phyloP scores from a whole-genome alignment of 1,140 invertebrate genomes.

The Solenopsis fugax region DNA sequence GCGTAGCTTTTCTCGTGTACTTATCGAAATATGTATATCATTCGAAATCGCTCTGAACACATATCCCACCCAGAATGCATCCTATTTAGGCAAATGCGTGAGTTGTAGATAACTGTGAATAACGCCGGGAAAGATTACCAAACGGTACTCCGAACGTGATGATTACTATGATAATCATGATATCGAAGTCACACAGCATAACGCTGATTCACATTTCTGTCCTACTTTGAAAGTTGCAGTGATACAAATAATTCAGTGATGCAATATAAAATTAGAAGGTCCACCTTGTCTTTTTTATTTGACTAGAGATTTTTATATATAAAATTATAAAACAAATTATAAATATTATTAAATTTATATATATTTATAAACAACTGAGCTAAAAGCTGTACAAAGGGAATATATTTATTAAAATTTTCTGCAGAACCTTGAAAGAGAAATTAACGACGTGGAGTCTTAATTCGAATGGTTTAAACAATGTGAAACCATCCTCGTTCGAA shows the following conservation, averaged over 20 bases:
- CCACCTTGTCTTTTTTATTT: not conserved
- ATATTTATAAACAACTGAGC: not conserved
- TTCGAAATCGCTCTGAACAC: conserved; percentile 69
- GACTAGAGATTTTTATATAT: not conserved
- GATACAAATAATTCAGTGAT: not conserved
- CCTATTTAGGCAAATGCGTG: conserved; percentile 38
- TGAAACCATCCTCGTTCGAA: conserved; percentile 16
- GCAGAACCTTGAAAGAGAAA: not conserved
- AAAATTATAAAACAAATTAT: not conserved
- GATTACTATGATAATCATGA: not conserved
- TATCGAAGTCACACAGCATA: not conserved
- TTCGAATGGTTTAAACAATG: not conserved
- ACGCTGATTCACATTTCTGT: not conserved
- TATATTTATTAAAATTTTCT: not conserved
- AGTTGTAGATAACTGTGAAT: conserved; percentile 52
- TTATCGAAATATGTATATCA: conserved; percentile 70
- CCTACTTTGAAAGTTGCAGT: not conserved
- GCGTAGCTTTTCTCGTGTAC: conserved; percentile 70
- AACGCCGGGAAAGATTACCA: not conserved
- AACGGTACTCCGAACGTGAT: conserved; percentile 41
- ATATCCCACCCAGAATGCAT: conserved; percentile 74
- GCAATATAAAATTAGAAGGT: not conserved
- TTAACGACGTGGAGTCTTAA: not conserved
- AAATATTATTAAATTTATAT: conserved; percentile 23
- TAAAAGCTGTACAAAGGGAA: not conserved